Percentiles rank a stretch among this genome's conserved stretches.
phyloP scores from a whole-genome alignment of 2,888 invertebrate species.

The Ormyrus pomaceus region DNA sequence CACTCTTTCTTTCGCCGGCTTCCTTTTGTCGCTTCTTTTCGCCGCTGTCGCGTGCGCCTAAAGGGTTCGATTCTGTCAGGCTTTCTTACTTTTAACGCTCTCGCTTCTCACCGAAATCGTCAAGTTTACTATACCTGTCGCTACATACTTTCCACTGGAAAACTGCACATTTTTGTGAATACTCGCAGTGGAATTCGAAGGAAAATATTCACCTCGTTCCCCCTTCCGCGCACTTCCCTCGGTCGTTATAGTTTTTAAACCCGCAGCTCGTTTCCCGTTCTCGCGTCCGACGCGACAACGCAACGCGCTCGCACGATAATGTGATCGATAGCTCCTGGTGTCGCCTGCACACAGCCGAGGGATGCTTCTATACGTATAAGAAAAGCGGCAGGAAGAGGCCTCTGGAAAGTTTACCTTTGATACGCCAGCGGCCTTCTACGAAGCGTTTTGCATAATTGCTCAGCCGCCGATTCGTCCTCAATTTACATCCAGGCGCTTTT shows the following conservation, averaged over 20 bases:
- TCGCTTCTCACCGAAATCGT: too few species aligned
- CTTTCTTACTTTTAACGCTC: too few species aligned
- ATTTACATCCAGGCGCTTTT: neutral
- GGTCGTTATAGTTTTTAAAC: constrained; percentile 1
- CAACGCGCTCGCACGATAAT: constrained; percentile 29
- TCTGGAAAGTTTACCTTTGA: constrained; percentile 38
- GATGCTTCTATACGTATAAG: neutral
- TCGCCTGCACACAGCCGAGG: neutral
- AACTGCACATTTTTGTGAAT: too few species aligned
- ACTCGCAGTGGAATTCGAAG: too few species aligned
- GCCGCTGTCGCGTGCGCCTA: too few species aligned
- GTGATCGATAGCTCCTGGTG: constrained; percentile 51
- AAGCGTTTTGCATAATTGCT: constrained; percentile 47
- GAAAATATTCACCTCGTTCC: neutral
- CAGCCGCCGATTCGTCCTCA: neutral
- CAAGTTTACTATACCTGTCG: too few species aligned
- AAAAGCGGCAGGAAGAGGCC: constrained; percentile 18
- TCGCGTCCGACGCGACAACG: constrained; percentile 29
- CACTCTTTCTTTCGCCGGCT: constrained; percentile 61
- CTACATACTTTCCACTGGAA: too few species aligned
- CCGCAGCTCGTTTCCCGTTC: constrained; percentile 8
- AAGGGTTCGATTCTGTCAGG: too few species aligned
- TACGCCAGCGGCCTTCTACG: neutral
- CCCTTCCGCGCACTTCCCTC: neutral
- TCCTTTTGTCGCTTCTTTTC: too few species aligned